Percentiles rank a stretch among this genome's conserved stretches.
phyloP scores from a whole-genome alignment of 2,113 vertebrate species.

The Dinomys branickii region DNA sequence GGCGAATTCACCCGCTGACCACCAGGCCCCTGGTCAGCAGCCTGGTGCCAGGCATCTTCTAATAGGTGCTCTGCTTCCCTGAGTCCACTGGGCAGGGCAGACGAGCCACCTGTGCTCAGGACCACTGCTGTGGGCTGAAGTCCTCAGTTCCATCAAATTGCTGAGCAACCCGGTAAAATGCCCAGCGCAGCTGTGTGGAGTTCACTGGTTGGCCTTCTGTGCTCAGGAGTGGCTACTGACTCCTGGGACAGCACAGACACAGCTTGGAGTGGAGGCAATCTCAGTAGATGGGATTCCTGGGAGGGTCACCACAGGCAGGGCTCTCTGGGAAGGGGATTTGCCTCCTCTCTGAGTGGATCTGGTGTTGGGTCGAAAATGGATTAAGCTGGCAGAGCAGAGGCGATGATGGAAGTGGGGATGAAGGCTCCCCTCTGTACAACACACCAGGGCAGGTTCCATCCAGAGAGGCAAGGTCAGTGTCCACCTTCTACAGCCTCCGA shows the following conservation, averaged over 20 bases:
- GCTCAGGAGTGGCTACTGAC: background rate
- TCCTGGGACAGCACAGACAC: background rate
- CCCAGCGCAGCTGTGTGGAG: background rate
- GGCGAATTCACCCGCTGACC: background rate
- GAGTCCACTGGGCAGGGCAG: background rate
- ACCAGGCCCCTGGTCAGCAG: background rate
- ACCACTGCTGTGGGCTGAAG: background rate
- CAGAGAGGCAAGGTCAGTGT: slow-evolving; percentile 30
- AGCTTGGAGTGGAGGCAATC: background rate
- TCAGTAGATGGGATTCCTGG: background rate
- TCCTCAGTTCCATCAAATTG: background rate
- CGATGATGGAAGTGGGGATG: background rate
- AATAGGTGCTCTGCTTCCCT: background rate
- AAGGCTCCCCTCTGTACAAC: background rate
- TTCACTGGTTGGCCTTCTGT: background rate
- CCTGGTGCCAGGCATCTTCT: background rate
- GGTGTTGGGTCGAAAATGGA: background rate
- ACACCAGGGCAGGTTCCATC: background rate
- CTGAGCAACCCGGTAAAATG: background rate
- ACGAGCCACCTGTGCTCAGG: accelerated
- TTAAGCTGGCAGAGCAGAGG: background rate
- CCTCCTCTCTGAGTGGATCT: background rate
- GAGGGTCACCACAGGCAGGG: background rate
- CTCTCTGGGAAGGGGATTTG: background rate
- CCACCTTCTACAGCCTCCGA: background rate